Evolutionary conservation across 2,113 vertebrate species (phyloP).

Genomic region (Motacilla tschutschensis): DNA sequence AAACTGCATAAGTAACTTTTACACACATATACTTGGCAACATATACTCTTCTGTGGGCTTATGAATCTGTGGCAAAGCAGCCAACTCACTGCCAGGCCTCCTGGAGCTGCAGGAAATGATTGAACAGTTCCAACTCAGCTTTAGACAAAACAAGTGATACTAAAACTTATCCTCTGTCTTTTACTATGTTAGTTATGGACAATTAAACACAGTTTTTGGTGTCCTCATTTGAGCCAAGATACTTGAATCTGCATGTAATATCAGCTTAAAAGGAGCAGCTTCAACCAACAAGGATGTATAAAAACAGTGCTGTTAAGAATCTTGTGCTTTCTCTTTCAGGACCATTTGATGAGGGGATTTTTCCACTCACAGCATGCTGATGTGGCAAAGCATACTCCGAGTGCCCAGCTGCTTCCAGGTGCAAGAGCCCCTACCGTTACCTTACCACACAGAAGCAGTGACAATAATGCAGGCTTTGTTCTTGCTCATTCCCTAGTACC

Average conservation of each 20-base stretch:
- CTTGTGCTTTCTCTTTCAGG: background rate
- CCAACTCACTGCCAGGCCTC: background rate
- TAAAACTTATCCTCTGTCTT: background rate
- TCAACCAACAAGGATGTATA: background rate
- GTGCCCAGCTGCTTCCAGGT: background rate
- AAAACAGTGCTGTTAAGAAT: background rate
- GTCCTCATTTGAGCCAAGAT: background rate
- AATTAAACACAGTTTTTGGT: background rate
- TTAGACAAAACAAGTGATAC: conserved; percentile 30
- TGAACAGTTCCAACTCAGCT: background rate
- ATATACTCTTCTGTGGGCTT: background rate
- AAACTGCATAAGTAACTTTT: background rate
- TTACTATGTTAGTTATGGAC: background rate
- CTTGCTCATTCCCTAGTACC: background rate
- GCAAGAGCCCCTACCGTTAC: background rate
- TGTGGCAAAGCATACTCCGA: background rate
- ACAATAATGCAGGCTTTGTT: background rate
- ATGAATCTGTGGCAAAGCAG: background rate
- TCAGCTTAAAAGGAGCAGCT: background rate
- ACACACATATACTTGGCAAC: background rate
- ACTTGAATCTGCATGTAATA: background rate
- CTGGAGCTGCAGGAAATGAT: background rate
- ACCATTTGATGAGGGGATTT: background rate
- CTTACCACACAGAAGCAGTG: background rate
- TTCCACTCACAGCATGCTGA: background rate